These are phyloP conservation scores for Aspidiotus destructor DNA, from an alignment of 2,888 invertebrate species.

Conservation along the genomic window DNA sequence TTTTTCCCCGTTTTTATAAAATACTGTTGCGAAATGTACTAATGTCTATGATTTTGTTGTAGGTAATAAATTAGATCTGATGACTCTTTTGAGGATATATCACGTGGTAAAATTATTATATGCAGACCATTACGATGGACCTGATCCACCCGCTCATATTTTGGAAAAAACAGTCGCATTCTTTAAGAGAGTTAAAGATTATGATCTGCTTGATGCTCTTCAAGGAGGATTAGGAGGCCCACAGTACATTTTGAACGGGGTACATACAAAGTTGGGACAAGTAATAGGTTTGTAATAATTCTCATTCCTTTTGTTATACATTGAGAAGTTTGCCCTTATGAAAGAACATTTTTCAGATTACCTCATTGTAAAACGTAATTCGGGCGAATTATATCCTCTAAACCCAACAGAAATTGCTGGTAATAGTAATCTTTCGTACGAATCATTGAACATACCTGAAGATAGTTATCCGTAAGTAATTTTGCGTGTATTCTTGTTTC, in stretches of 20 bases:
- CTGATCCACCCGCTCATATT: conserved; percentile 44
- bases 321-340: conserved; percentile 17
- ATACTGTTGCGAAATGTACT: background rate
- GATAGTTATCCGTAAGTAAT: conserved; percentile 13
- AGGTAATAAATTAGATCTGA: conserved; percentile 41
- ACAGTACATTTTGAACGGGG: conserved; percentile 48
- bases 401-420: conserved; percentile 7
- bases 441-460: conserved; percentile 6
- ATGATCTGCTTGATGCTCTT: conserved; percentile 46
- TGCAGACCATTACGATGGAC: conserved; percentile 42
- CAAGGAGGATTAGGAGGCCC: conserved; percentile 50
- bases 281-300: conserved; percentile 45
- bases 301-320: background rate
- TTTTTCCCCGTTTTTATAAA: background rate
- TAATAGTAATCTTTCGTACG: background rate
- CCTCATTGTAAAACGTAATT: conserved; percentile 47
- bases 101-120: conserved; percentile 49
- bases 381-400: conserved; percentile 46
- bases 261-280: conserved; percentile 49
- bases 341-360: conserved; percentile 44
- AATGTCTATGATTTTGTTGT: background rate
- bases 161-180: conserved; percentile 41
- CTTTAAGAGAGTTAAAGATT: conserved; percentile 42
- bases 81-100: conserved; percentile 48
- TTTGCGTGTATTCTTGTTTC: background rate